phyloP scores from a whole-genome alignment of 2,888 invertebrate species.

The Priocnemis perturbator region DNA sequence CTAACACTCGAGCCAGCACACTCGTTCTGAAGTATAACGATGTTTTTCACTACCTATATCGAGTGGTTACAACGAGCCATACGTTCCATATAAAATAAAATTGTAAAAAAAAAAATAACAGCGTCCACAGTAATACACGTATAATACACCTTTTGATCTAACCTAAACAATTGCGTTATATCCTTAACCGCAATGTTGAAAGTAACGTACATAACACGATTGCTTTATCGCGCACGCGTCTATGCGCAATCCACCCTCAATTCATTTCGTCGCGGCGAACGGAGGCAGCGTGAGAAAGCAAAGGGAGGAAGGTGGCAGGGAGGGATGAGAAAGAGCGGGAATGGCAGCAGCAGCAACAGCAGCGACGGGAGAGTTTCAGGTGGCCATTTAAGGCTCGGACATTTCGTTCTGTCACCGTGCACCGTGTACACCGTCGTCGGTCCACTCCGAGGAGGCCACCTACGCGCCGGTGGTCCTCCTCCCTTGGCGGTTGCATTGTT shows the following conservation, averaged over 20 bases:
- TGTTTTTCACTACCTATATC: too few relatives aligned
- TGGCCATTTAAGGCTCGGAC: constrained; percentile 72
- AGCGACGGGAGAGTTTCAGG: constrained; percentile 55
- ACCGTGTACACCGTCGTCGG: constrained; percentile 62
- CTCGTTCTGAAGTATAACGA: too few relatives aligned
- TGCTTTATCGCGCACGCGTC: constrained; percentile 17
- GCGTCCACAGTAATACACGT: too few relatives aligned
- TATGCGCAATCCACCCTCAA: neutral
- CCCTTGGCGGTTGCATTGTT: constrained; percentile 57
- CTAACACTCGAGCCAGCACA: too few relatives aligned
- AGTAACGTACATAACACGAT: too few relatives aligned
- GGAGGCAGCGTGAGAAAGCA: constrained; percentile 17
- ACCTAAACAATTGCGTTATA: too few relatives aligned
- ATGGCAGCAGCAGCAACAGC: constrained; percentile 35
- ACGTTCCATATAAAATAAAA: too few relatives aligned
- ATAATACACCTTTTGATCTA: too few relatives aligned
- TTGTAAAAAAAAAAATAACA: too few relatives aligned
- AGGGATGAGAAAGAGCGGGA: constrained; percentile 25
- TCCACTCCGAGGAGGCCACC: constrained; percentile 65
- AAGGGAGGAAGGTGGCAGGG: constrained; percentile 22
- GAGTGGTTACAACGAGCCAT: too few relatives aligned
- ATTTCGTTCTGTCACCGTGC: constrained; percentile 74
- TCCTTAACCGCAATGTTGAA: too few relatives aligned
- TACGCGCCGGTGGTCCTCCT: constrained; percentile 64
- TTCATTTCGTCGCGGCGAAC: neutral